phyloP scores from a whole-genome alignment of 1,140 invertebrate species.

The Nephila pilipes region DNA sequence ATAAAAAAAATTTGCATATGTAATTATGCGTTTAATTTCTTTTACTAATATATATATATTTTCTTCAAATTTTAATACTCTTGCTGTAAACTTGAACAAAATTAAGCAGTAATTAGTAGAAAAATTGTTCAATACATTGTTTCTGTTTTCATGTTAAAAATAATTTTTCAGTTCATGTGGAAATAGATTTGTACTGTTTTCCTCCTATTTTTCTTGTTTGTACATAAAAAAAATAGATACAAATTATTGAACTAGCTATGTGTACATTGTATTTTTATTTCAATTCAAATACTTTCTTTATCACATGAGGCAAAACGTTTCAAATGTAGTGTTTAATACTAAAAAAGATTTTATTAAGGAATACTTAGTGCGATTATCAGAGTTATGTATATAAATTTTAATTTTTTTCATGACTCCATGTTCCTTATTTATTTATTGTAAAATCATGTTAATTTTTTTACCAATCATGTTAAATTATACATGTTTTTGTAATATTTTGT shows the following conservation, averaged over 20 bases:
- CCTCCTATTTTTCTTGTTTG: conserved; percentile 31
- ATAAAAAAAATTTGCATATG: background rate
- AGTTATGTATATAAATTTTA: conserved; percentile 76
- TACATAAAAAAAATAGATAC: background rate
- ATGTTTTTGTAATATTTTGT: conserved; percentile 74
- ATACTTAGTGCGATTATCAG: conserved; percentile 16
- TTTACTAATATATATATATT: background rate
- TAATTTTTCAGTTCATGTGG: background rate
- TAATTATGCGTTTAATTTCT: background rate
- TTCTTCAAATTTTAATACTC: background rate
- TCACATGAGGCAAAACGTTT: conserved; percentile 36
- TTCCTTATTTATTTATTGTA: conserved; percentile 73
- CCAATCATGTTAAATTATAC: conserved; percentile 73
- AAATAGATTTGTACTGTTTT: background rate
- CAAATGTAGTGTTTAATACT: conserved; percentile 37
- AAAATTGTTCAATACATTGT: background rate
- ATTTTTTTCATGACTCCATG: conserved; percentile 67
- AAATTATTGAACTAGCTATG: background rate
- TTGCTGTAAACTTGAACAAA: background rate
- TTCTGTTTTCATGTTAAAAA: background rate
- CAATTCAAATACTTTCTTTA: conserved; percentile 1
- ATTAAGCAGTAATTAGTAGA: background rate
- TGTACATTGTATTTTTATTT: conserved; percentile 68
- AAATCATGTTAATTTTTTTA: conserved; percentile 73
- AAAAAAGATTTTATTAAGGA: conserved; percentile 34